Base-by-base conservation (phyloP, 1,140 invertebrate species). In the Caenorhabditis brenneri region DNA sequence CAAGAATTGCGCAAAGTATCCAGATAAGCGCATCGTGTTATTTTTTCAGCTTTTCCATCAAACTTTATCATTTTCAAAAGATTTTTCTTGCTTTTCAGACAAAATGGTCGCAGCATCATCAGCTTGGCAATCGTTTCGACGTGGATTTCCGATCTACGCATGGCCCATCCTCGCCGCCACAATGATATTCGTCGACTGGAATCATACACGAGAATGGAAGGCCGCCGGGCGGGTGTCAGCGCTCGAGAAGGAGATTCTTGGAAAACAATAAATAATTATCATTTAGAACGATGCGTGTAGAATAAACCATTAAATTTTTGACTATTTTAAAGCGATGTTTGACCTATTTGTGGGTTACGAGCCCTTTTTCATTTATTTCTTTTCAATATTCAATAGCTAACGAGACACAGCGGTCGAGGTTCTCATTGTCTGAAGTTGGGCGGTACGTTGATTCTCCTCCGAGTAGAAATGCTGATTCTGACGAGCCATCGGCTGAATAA, bases 141-240 rank as follows among this genome's bases (percentile, higher is more conserved):
- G 65, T 12, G 65, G 65, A 39, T 33, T 85, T 15, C 81, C 85
- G 1, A 55, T 86, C 29, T 86, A 86, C 85, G n/a, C 79, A 16
- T 86, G 85, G 85, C 85, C 85, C 16, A 58, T 86, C 29, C 29
- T 85, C 22, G 84, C 81, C 16, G 83, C 69, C 55, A 58, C 69
- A 55, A 55, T 79, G 78, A 87, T 87, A 46, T 87, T 87, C 31
- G 53, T 87, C 80, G 86, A 87, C 65, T 87, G 86, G 86, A 87
- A 87, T 78, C 86, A 87, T 55, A 87, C 86, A 19, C 85, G 86
- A 48, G 78, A 87, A 60, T 87, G 86, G 86, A 87, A 87, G 53
- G 79, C 79, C 9, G 81, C 46, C 33, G 85, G 85, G n/a, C 31
- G 69, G 31, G 79, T 82, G 12, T 85, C 85, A 15, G 46, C 78